Base-by-base conservation (phyloP, 2,888 invertebrate genomes). In the Fragum whitleyi region DNA sequence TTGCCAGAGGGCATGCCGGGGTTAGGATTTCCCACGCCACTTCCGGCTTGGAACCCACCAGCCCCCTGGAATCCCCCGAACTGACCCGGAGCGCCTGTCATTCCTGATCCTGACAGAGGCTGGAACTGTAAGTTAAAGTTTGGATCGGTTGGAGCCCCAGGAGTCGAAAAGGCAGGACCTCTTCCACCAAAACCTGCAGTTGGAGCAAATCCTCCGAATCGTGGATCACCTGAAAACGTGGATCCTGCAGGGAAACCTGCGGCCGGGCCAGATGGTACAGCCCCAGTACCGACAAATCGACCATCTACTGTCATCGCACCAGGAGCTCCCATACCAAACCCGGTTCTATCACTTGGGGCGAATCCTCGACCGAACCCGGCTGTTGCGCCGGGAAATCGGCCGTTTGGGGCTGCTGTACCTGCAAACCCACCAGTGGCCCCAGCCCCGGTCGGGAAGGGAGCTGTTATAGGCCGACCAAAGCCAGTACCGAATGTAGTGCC, bases 91-190 rank as follows among this genome's bases (percentile, higher is more conserved):
- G 19, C n/a, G 5, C 47, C 47, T 3, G 47, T n/a, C 47, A 47
- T 47, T 2, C 47, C 47, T 9, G 47, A 19, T 32, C 61, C 61
- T 11, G 74, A 47, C 1, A 81, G 32, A 0, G 77, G 81, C 36
- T 61, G 77, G 67, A 81, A 81, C 16, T 77, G 73, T n/a, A 77
- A 53, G 26, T 74, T 71, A 6, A 81, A 51, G 42, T 77, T 71
- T 26, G 53, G 67, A 57, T 39, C 57, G 16, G 53, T 36, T 74
- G 59, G 51, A 9, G 55, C 14, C 21, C 59, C 59, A 19, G 51
- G 51, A 21, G 79, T 75, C 5, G 55, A 39, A 57, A 79, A 79
- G 29, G 55, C 75, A 0, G 79, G 79, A n/a, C 79, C 74, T 28
- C 62, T 57, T 14, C 53, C 67, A 21, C 39, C 21, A 57, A 57